Evolutionary conservation across 2,797 vertebrate genomes (phyloP).

Genomic region (Manis crassicaudata): DNA sequence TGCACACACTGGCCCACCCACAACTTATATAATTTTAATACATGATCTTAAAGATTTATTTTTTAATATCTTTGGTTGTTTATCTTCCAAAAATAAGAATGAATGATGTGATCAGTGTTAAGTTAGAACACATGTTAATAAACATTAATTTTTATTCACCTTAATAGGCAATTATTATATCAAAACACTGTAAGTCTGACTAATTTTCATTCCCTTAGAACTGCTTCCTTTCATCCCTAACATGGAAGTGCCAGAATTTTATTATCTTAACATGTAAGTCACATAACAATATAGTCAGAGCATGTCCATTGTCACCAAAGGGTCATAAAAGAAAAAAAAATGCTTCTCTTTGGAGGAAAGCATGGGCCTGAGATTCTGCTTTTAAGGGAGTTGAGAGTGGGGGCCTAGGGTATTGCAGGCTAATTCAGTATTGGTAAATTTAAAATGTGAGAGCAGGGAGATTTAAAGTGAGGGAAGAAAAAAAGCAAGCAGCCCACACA

Average conservation of each 20-base stretch:
- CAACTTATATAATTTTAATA: background rate
- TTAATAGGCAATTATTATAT: background rate
- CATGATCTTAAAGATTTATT: background rate
- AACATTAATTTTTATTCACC: background rate
- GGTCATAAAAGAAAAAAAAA: background rate
- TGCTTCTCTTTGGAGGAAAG: background rate
- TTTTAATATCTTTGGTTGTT: background rate
- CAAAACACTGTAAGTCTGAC: background rate
- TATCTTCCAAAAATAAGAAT: constrained; percentile 3
- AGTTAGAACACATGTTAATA: background rate
- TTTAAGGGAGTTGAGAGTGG: background rate
- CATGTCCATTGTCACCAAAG: background rate
- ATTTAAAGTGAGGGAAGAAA: too few relatives aligned
- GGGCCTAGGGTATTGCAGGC: background rate
- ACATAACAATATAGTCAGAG: background rate
- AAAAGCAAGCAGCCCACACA: too few relatives aligned
- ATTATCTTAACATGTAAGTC: background rate
- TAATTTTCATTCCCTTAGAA: background rate
- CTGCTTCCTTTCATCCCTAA: background rate
- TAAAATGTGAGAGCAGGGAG: background rate
- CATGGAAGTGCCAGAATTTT: background rate
- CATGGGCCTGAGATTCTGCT: background rate
- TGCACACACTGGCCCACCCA: background rate
- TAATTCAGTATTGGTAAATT: background rate
- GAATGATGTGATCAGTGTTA: background rate